These are phyloP conservation scores for Orchesella cincta DNA, from an alignment of 1,140 invertebrate species.

Conservation along the genomic window DNA sequence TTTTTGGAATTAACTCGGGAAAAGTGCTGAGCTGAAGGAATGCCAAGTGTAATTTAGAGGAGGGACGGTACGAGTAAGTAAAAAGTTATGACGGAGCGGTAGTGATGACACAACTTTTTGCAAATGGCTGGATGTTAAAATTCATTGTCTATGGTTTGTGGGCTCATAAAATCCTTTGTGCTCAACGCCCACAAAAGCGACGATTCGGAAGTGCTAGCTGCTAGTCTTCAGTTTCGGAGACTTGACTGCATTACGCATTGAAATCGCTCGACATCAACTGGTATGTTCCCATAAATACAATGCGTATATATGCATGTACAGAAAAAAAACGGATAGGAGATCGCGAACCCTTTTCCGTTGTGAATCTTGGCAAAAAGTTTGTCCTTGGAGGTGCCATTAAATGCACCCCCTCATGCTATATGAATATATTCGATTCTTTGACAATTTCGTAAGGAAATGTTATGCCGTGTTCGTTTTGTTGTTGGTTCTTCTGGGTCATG, in stretches of 20 bases:
- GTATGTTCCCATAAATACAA: too few relatives aligned
- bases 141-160: constrained; percentile 17
- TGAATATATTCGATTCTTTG: not conserved
- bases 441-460: constrained; percentile 10
- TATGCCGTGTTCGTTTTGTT: not conserved
- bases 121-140: constrained; percentile 5
- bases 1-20: not conserved
- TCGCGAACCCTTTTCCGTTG: not conserved
- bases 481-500: not conserved
- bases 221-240: not conserved
- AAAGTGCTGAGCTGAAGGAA: constrained; percentile 13
- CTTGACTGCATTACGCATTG: not conserved
- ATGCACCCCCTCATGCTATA: not conserved
- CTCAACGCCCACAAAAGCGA: not conserved
- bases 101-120: constrained; percentile 11
- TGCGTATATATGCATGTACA: too few relatives aligned
- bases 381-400: constrained; percentile 16
- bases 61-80: not conserved
- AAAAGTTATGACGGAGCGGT: not conserved
- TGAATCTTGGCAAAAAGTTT: constrained; percentile 15
- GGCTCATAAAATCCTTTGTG: constrained; percentile 4
- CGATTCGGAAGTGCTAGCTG: not conserved
- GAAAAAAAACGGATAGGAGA: not conserved
- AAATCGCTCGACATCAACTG: too few relatives aligned
- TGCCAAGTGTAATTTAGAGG: constrained; percentile 13